These are phyloP conservation scores for Icerya purchasi DNA, from an alignment of 2,888 invertebrate species.

Conservation along the genomic window DNA sequence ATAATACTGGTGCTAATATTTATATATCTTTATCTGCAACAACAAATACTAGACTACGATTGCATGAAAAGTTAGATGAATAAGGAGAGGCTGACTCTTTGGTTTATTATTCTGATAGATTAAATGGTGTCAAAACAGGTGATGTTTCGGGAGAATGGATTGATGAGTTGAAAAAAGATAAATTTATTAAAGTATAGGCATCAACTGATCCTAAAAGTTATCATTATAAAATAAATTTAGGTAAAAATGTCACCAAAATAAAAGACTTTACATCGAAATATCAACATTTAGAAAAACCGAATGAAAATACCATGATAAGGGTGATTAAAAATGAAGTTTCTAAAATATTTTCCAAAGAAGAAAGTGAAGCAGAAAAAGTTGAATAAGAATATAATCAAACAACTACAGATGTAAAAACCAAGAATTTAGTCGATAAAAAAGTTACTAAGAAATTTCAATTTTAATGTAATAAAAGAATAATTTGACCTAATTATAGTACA, in stretches of 20 bases:
- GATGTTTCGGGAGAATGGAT: no score
- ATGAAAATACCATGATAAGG: slow-evolving; percentile 1
- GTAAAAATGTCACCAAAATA: no score
- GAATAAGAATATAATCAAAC: slow-evolving; percentile 1
- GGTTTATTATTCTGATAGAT: slow-evolving; percentile 1
- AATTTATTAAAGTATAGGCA: slow-evolving; percentile 10
- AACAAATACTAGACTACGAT: no score
- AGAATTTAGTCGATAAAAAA: slow-evolving; percentile 4
- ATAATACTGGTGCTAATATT: no score
- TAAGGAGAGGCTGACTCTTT: no score
- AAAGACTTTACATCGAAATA: no score
- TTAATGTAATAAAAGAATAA: slow-evolving; percentile 8
- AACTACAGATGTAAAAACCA: slow-evolving; percentile 5
- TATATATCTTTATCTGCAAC: no score
- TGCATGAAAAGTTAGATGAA: no score
- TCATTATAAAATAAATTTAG: no score
- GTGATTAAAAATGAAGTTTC: slow-evolving; percentile 5
- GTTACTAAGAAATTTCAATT: slow-evolving; percentile 8
- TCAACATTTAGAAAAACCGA: no score
- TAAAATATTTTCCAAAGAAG: slow-evolving; percentile 5
- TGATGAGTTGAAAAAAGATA: slow-evolving; percentile 9
- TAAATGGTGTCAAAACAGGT: slow-evolving; percentile 10
- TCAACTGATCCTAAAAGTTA: slow-evolving; percentile 13
- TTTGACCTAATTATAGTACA: background rate
- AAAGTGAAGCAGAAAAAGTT: background rate